Evolutionary conservation across 1,140 invertebrate genomes (phyloP).

Genomic region (Euglossa dilemma): DNA sequence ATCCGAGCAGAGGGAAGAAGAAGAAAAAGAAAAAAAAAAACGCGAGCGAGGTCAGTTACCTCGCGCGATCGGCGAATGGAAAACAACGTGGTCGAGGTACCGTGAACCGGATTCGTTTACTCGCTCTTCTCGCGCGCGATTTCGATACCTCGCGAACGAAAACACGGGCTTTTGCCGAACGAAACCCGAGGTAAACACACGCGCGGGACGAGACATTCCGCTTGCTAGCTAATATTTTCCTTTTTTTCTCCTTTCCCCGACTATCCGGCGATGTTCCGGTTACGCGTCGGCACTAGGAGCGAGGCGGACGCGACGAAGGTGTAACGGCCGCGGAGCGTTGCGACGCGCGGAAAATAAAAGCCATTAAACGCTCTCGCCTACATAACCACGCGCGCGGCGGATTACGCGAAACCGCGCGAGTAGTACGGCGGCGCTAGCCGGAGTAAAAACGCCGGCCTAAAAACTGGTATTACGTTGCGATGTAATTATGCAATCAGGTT

Average conservation of each 20-base stretch:
- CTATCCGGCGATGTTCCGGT: conserved; percentile 23
- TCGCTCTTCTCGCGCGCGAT: too few relatives aligned
- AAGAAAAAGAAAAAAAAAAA: too few relatives aligned
- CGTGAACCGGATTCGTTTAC: too few relatives aligned
- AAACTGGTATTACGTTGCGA: conserved; percentile 47
- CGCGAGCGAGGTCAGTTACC: background rate
- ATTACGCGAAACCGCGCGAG: conserved; percentile 40
- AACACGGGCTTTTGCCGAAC: too few relatives aligned
- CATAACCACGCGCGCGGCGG: conserved; percentile 44
- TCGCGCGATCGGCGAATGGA: background rate
- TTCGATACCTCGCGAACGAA: too few relatives aligned
- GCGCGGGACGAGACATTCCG: background rate
- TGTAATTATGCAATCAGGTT: conserved; percentile 60
- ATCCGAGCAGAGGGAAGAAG: too few relatives aligned
- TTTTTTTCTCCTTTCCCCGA: background rate
- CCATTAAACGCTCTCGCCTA: conserved; percentile 19
- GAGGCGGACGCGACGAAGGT: background rate
- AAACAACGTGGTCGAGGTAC: background rate
- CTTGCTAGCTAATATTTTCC: conserved; percentile 20
- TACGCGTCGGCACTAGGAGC: conserved; percentile 6
- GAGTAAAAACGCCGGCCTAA: conserved; percentile 36
- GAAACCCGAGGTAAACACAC: conserved; percentile 14
- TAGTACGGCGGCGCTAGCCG: background rate
- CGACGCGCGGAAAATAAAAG: background rate
- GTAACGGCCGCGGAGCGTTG: background rate